phyloP scores from a whole-genome alignment of 1,140 invertebrate genomes.

The Hyles vespertilio region DNA sequence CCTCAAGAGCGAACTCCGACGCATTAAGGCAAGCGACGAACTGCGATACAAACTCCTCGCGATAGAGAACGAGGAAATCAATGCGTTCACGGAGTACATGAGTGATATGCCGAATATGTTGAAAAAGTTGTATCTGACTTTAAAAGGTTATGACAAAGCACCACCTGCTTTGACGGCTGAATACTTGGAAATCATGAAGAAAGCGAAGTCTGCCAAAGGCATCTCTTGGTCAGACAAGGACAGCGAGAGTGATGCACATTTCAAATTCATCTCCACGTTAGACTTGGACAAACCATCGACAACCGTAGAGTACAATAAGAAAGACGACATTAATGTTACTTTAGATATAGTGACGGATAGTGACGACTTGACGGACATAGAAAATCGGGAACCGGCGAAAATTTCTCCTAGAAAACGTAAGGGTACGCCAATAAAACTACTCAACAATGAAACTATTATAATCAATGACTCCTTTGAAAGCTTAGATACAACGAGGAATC shows the following conservation, averaged over 20 bases:
- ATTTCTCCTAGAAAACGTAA: conserved; percentile 47
- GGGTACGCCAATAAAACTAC: conserved; percentile 55
- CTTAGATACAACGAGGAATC: conserved; percentile 44
- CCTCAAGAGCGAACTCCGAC: conserved; percentile 38
- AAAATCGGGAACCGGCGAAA: conserved; percentile 39
- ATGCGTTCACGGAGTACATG: conserved; percentile 53
- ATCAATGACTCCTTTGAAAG: conserved; percentile 62
- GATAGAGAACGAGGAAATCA: conserved; percentile 57
- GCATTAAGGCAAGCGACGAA: conserved; percentile 37
- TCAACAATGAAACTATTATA: conserved; percentile 60
- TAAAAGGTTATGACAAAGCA: conserved; percentile 65
- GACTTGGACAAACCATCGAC: conserved; percentile 47
- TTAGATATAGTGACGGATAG: conserved; percentile 48
- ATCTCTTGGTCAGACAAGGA: conserved; percentile 63
- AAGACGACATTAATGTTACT: conserved; percentile 31
- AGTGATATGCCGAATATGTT: conserved; percentile 63
- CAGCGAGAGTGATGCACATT: conserved; percentile 40
- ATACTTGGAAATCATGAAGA: conserved; percentile 66
- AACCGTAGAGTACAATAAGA: conserved; percentile 31
- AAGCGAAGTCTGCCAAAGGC: conserved; percentile 58
- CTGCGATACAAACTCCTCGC: conserved; percentile 41
- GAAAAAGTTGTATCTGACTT: conserved; percentile 60
- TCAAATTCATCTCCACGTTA: conserved; percentile 56
- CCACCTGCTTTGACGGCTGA: conserved; percentile 56
- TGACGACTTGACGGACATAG: conserved; percentile 51